These are phyloP conservation scores for Polydrusus tereticollis DNA, from an alignment of 2,888 invertebrate genomes.

Conservation along the genomic window DNA sequence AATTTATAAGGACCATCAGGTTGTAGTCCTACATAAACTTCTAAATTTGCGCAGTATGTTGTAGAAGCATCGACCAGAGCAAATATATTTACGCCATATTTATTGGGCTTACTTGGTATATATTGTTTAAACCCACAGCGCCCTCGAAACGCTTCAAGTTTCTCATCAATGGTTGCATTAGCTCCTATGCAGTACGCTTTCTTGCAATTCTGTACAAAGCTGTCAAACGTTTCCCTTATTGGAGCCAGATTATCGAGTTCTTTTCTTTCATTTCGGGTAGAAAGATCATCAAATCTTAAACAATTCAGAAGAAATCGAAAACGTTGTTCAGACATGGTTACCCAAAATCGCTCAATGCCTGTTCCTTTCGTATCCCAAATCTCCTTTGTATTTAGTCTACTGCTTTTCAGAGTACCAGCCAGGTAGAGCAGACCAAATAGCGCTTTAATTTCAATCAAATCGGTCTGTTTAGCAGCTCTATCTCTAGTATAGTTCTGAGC, in stretches of 20 bases:
- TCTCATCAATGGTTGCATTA: background rate
- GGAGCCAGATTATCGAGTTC: slow-evolving; percentile 27
- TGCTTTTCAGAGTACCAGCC: slow-evolving; percentile 34
- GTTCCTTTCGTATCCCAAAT: slow-evolving; percentile 37
- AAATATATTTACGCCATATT: slow-evolving; percentile 14
- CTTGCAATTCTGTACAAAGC: slow-evolving; percentile 6
- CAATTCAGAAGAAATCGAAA: slow-evolving; percentile 24
- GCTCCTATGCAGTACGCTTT: background rate
- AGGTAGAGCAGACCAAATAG: slow-evolving; percentile 36
- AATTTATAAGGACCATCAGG: background rate
- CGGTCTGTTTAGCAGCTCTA: slow-evolving; percentile 18
- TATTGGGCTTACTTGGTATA: slow-evolving; percentile 5
- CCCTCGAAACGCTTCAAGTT: too few species aligned
- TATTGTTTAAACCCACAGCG: too few species aligned
- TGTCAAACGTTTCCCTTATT: slow-evolving; percentile 10
- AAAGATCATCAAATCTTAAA: slow-evolving; percentile 28
- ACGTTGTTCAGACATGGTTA: too few species aligned
- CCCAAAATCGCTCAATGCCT: slow-evolving; percentile 37
- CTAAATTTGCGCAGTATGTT: background rate
- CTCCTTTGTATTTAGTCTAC: slow-evolving; percentile 35
- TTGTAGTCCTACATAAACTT: background rate
- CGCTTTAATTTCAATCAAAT: slow-evolving; percentile 31
- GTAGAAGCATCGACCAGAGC: background rate
- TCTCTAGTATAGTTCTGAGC: slow-evolving; percentile 15
- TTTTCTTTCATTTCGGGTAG: slow-evolving; percentile 24